These are phyloP conservation scores for Craseonycteris thonglongyai DNA, from an alignment of 2,113 vertebrate genomes.

Conservation along the genomic window DNA sequence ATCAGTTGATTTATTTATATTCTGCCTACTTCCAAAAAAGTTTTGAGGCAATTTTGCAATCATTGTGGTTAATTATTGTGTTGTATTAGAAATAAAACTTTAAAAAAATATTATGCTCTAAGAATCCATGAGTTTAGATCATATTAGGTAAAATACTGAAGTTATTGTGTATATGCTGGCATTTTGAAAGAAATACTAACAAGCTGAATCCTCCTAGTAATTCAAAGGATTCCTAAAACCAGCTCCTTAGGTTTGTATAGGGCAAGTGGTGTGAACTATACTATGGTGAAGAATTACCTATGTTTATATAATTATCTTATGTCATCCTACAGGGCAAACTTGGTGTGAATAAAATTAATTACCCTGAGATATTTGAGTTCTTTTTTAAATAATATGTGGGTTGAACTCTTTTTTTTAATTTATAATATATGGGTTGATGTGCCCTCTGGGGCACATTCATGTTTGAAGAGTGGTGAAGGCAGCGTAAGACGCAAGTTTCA, in stretches of 20 bases:
- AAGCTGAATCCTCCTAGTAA: neutral
- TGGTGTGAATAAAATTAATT: neutral
- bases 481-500: accelerated
- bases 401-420: too few species aligned
- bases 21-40: neutral
- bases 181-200: neutral
- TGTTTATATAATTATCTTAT: too few species aligned
- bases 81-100: neutral
- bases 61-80: neutral
- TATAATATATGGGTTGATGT: too few species aligned
- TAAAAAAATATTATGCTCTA: neutral
- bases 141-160: neutral
- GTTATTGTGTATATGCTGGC: neutral
- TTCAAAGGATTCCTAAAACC: neutral
- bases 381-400: neutral
- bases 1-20: neutral
- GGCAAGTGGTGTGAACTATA: accelerated
- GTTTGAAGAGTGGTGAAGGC: accelerated
- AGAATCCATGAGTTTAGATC: neutral
- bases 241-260: neutral
- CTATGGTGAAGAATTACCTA: accelerated
- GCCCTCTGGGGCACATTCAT: too few species aligned
- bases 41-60: neutral
- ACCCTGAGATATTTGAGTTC: neutral
- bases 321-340: neutral